Evolutionary conservation across 1,140 invertebrate genomes (phyloP), one percentile per base, ranked within the genome.

Genomic region (Solenopsis fugax): DNA sequence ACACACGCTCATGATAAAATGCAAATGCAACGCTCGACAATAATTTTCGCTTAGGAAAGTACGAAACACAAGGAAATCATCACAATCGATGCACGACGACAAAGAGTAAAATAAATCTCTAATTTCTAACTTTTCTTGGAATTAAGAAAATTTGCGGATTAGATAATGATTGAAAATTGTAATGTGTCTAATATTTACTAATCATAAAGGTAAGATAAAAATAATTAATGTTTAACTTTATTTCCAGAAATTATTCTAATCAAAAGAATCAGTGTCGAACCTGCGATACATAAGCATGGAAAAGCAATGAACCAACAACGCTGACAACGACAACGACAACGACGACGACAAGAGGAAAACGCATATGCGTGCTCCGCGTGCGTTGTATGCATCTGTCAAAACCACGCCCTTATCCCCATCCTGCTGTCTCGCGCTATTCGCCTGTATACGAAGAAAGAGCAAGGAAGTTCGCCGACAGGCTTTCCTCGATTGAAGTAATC

Each of bases 381-480:
- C 77, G 64, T 86, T 69, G 75, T 82, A 88, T 90, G 89, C 89
- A 93, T 93, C 91, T 93, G 92, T 94, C 93, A 94, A 93, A 94
- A 94, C 93, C 93, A 94, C 93, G 93, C 93, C 93, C 93, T 94
- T 92, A 81, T 91, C 75, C 71, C n/a, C 56, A 82, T 89, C 71
- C 72, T 87, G 67, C 29, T 37, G 16, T 24, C 52, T 60, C 54
- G 58, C 67, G 60, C 73, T 84, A 65, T 65, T 21, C 41, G 21
- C 12, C 13, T 45, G n/a, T 29, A 21, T 29, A 24, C 48, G 34
- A 64, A 60, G 21, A 34, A 85, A 24, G 24, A 75, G 50, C n/a
- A 37, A 75, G 34, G 24, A 69, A 45, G 24, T 24, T 37, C 48
- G 45, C 18, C 5, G 21, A 71, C 10, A 54, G 48, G 4, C 45